Evolutionary conservation across 2,888 invertebrate genomes (phyloP), one percentile per base, ranked within the genome.

Genomic region (Cyaniris semiargus): DNA sequence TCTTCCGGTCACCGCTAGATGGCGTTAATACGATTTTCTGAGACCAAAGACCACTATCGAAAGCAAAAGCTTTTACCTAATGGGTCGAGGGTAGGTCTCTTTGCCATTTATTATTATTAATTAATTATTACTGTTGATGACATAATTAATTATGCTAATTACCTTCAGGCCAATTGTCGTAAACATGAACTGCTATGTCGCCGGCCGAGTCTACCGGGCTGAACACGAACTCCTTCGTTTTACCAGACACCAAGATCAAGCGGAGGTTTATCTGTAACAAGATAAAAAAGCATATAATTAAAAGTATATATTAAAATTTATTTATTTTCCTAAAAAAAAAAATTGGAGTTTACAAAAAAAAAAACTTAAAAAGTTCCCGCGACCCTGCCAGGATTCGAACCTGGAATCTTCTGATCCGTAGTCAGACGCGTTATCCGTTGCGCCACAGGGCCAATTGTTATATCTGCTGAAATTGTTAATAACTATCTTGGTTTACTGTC

Each of bases 141-240:
- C 3, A 18, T 1, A 53, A 60, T 60, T 60, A 21, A 23, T 3
- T 8, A n/a, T 21, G 21, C 6, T 13, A 66, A 76, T 31, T 95
- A 99, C 99, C 99, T 96, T 98, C 97, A 81, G 99, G 99, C 99
- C 99, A 99, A 93, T 98, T 98, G 93, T 98, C 99, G 95, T 99
- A 99, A 88, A 99, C 99, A 95, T 98, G 97, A 95, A 99, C 98
- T 85, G 99, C 99, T 93, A 99, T 99, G 94, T 99, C 99, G 86
- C 98, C 98, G 85, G 99, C 99, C 82, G 99, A 99, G 94, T 98
- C 98, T 87, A 97, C 97, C 80, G 99, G 98, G 91, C 96, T 97
- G 95, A 99, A 99, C 89, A 98, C 96, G 95, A 99, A 99, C 95
- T 99, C 99, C 96, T 98, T 98, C 93, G 99, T 99, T 95, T 99